phyloP scores from a whole-genome alignment of 1,140 invertebrate species.

The Megalopta genalis region DNA sequence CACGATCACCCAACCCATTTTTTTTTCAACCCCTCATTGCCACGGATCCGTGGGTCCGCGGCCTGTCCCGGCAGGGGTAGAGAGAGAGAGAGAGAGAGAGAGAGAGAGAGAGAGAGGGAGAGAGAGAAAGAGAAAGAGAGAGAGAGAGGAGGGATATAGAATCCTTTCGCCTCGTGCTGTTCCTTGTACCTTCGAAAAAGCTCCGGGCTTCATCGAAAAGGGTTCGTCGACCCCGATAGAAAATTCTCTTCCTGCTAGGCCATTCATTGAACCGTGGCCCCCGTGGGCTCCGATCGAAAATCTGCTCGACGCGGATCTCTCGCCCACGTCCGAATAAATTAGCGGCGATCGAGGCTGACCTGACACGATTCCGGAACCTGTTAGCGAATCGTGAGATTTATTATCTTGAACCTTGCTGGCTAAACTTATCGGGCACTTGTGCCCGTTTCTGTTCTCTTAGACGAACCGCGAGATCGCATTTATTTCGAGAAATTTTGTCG shows the following conservation, averaged over 20 bases:
- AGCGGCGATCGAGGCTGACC: too few species aligned
- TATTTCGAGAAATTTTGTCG: too few species aligned
- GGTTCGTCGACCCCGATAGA: constrained; percentile 2
- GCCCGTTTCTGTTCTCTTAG: too few species aligned
- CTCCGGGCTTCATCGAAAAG: background rate
- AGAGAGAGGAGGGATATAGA: constrained; percentile 28
- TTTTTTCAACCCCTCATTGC: constrained; percentile 66
- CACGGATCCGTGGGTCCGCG: constrained; percentile 67
- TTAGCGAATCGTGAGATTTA: too few species aligned
- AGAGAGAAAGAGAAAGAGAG: background rate
- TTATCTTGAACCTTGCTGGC: too few species aligned
- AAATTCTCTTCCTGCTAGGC: constrained; percentile 5
- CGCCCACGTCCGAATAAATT: too few species aligned
- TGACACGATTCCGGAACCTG: too few species aligned
- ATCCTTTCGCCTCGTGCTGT: constrained; percentile 15
- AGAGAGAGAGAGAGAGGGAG: background rate
- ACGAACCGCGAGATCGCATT: too few species aligned
- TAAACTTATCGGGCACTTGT: too few species aligned
- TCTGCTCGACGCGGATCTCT: background rate
- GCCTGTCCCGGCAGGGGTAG: background rate
- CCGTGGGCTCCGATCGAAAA: background rate
- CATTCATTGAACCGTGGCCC: background rate
- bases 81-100: too few species aligned
- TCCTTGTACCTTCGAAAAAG: background rate
- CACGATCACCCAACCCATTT: constrained; percentile 74